phyloP scores from a whole-genome alignment of 1,140 invertebrate genomes.

The Drosophila obscura region DNA sequence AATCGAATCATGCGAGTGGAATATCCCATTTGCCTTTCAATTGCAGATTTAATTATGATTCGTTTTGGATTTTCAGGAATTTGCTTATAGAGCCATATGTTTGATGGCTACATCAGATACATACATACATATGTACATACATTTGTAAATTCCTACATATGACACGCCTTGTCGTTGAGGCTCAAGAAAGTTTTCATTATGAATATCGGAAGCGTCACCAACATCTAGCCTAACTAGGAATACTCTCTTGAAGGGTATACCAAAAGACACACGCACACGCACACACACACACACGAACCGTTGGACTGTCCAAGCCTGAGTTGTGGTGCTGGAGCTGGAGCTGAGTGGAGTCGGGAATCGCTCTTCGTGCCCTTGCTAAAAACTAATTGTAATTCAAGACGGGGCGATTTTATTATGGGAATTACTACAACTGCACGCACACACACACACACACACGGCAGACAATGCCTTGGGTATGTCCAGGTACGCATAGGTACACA shows the following conservation, averaged over 20 bases:
- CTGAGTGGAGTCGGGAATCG: slow-evolving; percentile 18
- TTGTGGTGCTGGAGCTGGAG: no score
- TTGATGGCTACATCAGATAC: no score
- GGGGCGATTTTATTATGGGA: slow-evolving; percentile 84
- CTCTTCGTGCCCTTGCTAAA: slow-evolving; percentile 59
- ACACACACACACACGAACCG: slow-evolving; percentile 9
- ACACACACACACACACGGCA: slow-evolving; percentile 8
- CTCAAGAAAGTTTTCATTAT: no score
- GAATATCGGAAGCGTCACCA: background rate
- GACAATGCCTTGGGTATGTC: slow-evolving; percentile 54
- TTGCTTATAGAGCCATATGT: no score
- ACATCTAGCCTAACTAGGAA: background rate
- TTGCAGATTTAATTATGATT: no score
- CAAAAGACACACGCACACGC: background rate
- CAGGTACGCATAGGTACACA: slow-evolving; percentile 16
- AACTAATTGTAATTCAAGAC: slow-evolving; percentile 84
- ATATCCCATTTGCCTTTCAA: no score
- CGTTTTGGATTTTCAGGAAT: no score
- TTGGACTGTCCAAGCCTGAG: slow-evolving; percentile 19
- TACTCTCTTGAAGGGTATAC: no score
- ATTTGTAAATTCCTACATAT: no score
- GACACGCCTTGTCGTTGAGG: no score
- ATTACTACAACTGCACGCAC: slow-evolving; percentile 69
- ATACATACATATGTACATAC: no score
- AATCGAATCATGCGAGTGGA: no score